A percentile compares a stretch with the other conserved stretches of the same genome.
Evolutionary conservation across 1,140 invertebrate genomes (phyloP).

Genomic region (Armadillidium nasatum): DNA sequence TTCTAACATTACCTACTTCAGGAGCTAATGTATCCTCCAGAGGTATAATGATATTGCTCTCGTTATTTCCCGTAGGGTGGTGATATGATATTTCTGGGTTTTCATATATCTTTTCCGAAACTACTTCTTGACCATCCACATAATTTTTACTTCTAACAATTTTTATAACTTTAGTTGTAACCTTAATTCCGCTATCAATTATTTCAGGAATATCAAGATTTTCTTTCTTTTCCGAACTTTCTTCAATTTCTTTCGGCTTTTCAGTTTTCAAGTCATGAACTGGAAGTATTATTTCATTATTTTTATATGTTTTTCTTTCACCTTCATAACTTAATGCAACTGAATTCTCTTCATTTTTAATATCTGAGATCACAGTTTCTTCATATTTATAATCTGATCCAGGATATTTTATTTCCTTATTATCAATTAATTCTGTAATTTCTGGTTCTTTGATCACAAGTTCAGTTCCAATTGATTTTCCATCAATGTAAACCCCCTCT

Average conservation of each 20-base stretch:
- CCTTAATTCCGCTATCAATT: neutral
- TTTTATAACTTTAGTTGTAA: slow-evolving; percentile 1
- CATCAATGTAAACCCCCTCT: slow-evolving; percentile 28
- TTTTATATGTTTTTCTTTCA: too few species aligned
- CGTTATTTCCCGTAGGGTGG: neutral
- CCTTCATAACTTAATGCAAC: too few species aligned
- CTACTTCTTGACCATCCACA: neutral
- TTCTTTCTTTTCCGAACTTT: too few species aligned
- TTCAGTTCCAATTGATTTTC: slow-evolving; percentile 32
- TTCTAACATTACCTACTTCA: neutral
- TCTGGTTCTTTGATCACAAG: slow-evolving; percentile 31
- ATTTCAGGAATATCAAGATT: neutral
- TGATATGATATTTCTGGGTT: neutral
- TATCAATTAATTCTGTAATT: slow-evolving; percentile 16
- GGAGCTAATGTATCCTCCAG: neutral
- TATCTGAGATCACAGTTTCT: too few species aligned
- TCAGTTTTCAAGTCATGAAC: too few species aligned
- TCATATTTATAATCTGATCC: too few species aligned
- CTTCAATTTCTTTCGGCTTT: too few species aligned
- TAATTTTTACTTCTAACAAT: neutral
- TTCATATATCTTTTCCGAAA: neutral
- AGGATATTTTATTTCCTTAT: slow-evolving; percentile 7
- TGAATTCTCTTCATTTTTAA: too few species aligned
- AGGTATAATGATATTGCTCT: neutral
- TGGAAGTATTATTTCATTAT: too few species aligned